Conservation (phyloP, 2,113 vertebrate genomes). For the Syngnathus floridae region DNA sequence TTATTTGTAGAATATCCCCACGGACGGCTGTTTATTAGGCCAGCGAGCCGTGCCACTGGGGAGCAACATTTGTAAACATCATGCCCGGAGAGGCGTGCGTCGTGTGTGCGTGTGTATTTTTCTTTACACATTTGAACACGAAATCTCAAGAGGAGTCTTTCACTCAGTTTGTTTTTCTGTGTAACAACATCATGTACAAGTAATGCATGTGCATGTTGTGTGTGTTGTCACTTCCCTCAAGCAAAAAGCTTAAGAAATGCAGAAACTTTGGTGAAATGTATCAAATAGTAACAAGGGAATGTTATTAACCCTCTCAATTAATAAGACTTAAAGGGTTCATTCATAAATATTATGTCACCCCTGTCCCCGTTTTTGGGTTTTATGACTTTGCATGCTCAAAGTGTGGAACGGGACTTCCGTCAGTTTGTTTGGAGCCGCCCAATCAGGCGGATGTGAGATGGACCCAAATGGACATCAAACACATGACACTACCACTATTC, state of each 20-base stretch:
- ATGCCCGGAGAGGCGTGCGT: constrained; percentile 50
- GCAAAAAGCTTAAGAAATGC: constrained; percentile 42
- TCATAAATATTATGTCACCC: no score
- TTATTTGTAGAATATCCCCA: constrained; percentile 36
- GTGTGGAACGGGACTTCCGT: constrained; percentile 35
- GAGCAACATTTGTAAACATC: constrained; percentile 67
- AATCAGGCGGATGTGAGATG: constrained; percentile 47
- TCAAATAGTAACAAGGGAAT: background rate
- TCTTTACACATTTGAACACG: constrained; percentile 22
- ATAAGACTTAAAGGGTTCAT: background rate
- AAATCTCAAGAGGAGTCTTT: constrained; percentile 56
- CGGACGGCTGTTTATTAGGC: constrained; percentile 52
- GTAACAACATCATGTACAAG: constrained; percentile 37
- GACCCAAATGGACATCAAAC: constrained; percentile 61
- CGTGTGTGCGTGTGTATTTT: constrained; percentile 19
- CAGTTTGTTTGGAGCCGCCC: constrained; percentile 54
- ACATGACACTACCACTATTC: constrained; percentile 63
- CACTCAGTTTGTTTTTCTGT: constrained; percentile 44
- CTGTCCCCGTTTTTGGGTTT: constrained; percentile 6
- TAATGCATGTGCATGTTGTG: constrained; percentile 20
- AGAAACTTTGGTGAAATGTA: constrained; percentile 4
- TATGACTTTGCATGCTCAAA: constrained; percentile 43
- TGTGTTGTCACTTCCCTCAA: constrained; percentile 27
- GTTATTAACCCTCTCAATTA: background rate
- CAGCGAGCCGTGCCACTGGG: constrained; percentile 55